Conservation (phyloP, 2,888 invertebrate genomes). For the Eumerus sabulonum region DNA sequence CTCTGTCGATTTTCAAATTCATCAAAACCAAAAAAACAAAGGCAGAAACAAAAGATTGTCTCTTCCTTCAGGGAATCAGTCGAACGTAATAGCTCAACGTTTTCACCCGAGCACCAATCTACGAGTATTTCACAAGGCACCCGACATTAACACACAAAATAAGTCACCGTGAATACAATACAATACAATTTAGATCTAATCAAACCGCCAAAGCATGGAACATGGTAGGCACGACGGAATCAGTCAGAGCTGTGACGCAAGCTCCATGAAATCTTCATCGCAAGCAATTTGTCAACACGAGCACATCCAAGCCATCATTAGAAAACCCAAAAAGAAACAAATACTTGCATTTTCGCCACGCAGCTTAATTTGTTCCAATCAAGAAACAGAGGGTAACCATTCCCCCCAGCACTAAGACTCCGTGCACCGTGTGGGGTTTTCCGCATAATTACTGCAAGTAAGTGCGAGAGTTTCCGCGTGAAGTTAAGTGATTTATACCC, state of each 20-base stretch:
- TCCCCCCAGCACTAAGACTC: not conserved
- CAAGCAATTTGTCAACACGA: slow-evolving; percentile 61
- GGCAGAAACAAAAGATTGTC: too few species aligned
- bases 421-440: slow-evolving; percentile 56
- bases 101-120: too few species aligned
- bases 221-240: slow-evolving; percentile 19
- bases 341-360: not conserved
- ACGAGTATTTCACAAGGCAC: not conserved
- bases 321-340: not conserved
- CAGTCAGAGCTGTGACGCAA: slow-evolving; percentile 40
- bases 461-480: slow-evolving; percentile 21
- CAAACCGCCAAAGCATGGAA: slow-evolving; percentile 62
- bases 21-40: too few species aligned
- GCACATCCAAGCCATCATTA: slow-evolving; percentile 2
- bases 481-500: slow-evolving; percentile 64
- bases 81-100: too few species aligned
- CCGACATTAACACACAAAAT: slow-evolving; percentile 57
- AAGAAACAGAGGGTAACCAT: slow-evolving; percentile 40
- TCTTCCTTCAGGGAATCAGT: too few species aligned
- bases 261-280: slow-evolving; percentile 57
- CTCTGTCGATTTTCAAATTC: too few species aligned
- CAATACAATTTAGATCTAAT: slow-evolving; percentile 59
- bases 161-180: slow-evolving; percentile 63
- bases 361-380: not conserved
- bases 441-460: slow-evolving; percentile 65